Conservation (phyloP, 2,113 vertebrate genomes). For the Entosphenus tridentatus region DNA sequence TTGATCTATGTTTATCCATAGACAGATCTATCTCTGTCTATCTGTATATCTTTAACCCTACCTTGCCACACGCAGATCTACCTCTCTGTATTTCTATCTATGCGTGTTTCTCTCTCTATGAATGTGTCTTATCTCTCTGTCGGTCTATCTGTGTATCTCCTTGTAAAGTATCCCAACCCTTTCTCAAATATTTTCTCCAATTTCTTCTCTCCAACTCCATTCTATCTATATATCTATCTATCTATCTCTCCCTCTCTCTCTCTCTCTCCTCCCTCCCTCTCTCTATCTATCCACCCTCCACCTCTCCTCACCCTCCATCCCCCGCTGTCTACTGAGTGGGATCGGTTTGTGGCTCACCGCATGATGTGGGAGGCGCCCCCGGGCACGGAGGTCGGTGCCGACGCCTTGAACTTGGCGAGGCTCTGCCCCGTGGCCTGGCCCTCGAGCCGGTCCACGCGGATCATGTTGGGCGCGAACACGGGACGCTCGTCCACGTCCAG, state of each 20-base stretch:
- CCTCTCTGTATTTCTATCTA: not conserved
- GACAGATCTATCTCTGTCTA: not conserved
- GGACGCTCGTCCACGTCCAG: too few relatives aligned
- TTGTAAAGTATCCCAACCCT: not conserved
- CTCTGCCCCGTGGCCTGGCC: too few relatives aligned
- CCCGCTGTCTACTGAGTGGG: too few relatives aligned
- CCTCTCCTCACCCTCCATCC: not conserved
- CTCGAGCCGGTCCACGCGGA: too few relatives aligned
- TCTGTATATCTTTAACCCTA: not conserved
- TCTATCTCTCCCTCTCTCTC: not conserved
- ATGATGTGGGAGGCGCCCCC: too few relatives aligned
- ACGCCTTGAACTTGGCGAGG: too few relatives aligned
- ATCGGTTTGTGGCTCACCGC: too few relatives aligned
- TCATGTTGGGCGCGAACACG: too few relatives aligned
- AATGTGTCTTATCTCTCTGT: not conserved
- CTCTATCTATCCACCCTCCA: not conserved
- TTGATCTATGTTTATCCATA: too few relatives aligned
- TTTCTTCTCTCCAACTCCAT: not conserved
- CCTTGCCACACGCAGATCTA: not conserved
- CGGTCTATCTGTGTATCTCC: not conserved
- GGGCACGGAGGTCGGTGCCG: too few relatives aligned
- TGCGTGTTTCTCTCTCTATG: not conserved
- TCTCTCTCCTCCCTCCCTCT: not conserved
- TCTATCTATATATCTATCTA: not conserved
- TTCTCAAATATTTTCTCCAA: not conserved